Evolutionary conservation across 2,888 invertebrate genomes (phyloP).

Genomic region (Coelopa pilipes): DNA sequence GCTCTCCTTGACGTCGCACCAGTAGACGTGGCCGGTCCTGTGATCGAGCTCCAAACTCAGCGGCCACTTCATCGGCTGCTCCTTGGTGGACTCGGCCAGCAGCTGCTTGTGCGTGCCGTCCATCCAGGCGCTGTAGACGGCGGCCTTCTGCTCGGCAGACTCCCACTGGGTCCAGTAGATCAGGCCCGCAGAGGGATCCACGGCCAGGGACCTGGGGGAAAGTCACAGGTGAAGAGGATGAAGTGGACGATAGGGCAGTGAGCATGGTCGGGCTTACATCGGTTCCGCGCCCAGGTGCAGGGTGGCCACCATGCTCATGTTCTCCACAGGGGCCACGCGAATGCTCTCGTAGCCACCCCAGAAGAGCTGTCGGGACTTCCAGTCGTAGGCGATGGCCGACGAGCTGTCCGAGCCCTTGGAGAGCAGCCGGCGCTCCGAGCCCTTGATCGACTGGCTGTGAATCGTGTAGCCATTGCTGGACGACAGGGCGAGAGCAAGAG

Average conservation of each 20-base stretch:
- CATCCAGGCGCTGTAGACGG: constrained; percentile 78
- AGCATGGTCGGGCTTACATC: constrained; percentile 67
- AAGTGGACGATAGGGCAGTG: neutral
- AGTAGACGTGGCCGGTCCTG: constrained; percentile 71
- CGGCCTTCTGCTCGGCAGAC: constrained; percentile 66
- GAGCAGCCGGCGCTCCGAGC: constrained; percentile 70
- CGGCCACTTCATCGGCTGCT: constrained; percentile 73
- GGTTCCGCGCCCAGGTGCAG: constrained; percentile 70
- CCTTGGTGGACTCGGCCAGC: constrained; percentile 74
- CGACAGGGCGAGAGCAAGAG: neutral
- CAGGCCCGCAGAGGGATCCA: constrained; percentile 76
- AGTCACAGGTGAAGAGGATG: neutral
- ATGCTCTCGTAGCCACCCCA: constrained; percentile 81
- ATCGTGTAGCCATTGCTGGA: constrained; percentile 70
- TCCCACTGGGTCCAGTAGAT: constrained; percentile 86
- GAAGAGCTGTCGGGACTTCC: constrained; percentile 84
- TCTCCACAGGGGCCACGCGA: constrained; percentile 74
- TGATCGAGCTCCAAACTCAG: constrained; percentile 79
- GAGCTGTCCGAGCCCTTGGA: constrained; percentile 71
- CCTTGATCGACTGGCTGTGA: constrained; percentile 74
- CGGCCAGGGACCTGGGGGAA: constrained; percentile 71
- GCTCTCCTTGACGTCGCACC: constrained; percentile 78
- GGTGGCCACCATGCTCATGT: constrained; percentile 70
- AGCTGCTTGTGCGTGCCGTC: constrained; percentile 75
- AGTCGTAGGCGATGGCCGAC: constrained; percentile 83